Conservation (phyloP, 2,113 vertebrate genomes). For the Actenoides lindsayi region DNA sequence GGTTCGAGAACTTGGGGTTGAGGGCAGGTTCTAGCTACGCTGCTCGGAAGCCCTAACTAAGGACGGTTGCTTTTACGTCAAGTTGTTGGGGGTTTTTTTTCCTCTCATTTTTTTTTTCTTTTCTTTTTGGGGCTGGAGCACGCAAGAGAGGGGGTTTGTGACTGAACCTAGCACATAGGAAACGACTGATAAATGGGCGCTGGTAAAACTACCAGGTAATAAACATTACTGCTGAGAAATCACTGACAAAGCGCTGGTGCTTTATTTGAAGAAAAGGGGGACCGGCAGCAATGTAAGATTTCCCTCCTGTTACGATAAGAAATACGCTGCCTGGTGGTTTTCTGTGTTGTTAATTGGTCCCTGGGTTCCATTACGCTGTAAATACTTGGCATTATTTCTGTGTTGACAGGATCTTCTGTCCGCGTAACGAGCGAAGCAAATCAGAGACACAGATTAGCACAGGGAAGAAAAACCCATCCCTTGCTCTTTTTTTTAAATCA, state of each 20-base stretch:
- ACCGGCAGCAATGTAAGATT: neutral
- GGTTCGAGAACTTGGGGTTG: slow-evolving; percentile 83
- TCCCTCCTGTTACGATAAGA: slow-evolving; percentile 27
- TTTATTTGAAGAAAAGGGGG: slow-evolving; percentile 26
- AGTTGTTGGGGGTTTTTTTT: too few relatives aligned
- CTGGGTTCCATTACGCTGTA: slow-evolving; percentile 56
- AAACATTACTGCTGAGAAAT: slow-evolving; percentile 62
- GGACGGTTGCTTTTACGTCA: neutral
- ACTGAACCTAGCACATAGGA: neutral
- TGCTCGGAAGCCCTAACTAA: neutral
- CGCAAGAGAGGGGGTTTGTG: neutral
- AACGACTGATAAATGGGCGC: neutral
- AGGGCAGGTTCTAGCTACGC: slow-evolving; percentile 82
- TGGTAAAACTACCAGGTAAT: slow-evolving; percentile 52
- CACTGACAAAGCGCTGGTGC: neutral
- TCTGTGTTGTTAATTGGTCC: slow-evolving; percentile 55
- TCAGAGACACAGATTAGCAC: neutral
- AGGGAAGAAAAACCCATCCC: neutral
- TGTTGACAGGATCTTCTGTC: slow-evolving; percentile 45
- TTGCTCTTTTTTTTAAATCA: neutral
- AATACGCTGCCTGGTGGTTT: slow-evolving; percentile 18
- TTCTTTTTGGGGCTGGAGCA: neutral
- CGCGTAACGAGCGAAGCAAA: slow-evolving; percentile 24
- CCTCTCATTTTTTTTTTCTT: fast-evolving
- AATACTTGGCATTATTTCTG: slow-evolving; percentile 48